Evolutionary conservation across 1,140 invertebrate species (phyloP), one percentile per base, ranked within the genome.

Genomic region (Nixonia krombeini): DNA sequence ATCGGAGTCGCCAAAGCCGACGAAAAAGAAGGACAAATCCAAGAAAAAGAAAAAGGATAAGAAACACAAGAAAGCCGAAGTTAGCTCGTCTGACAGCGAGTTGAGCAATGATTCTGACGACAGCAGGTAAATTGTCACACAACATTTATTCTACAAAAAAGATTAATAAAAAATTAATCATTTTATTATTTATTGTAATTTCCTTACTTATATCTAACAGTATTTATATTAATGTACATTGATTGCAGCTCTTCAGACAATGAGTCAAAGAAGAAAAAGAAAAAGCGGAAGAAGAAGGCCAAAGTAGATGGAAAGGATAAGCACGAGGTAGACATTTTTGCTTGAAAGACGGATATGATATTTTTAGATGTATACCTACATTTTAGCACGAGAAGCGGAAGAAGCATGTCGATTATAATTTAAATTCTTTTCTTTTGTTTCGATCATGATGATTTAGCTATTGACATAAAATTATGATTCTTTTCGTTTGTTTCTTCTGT

Each of bases 1-100:
- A 70, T 84, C 82, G 56, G 82, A 84, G 59, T 82, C 80, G 3
- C 80, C 80, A 2, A 84, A 82, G 59, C 55, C 55, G 7, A 73
- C 28, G 13, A 82, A 82, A 61, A 84, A 84, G 61, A 84, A 82
- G 73, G 82, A 84, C 31, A 83, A 83, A n/a, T 75, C 81, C 1
- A 83, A 83, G 41, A 83, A 83, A 25, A 82, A 81, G 53, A 82
- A 82, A 49, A 82, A 82, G 61, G 80, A 83, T 0, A 82, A 76
- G 62, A 82, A 81, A 47, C 79, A 82, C 23, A 81, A 78, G 38
- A 82, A 80, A 50, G 41, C 56, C n/a, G 81, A 83, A 57, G 65
- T 72, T 12, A 79, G 72, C 26, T 80, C 80, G 2, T 82, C 80
- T 21, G 77, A 81, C 29, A 83, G 76, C 42, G 79, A 82, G 9